phyloP scores from a whole-genome alignment of 2,113 vertebrate genomes.

The Perognathus longimembris region DNA sequence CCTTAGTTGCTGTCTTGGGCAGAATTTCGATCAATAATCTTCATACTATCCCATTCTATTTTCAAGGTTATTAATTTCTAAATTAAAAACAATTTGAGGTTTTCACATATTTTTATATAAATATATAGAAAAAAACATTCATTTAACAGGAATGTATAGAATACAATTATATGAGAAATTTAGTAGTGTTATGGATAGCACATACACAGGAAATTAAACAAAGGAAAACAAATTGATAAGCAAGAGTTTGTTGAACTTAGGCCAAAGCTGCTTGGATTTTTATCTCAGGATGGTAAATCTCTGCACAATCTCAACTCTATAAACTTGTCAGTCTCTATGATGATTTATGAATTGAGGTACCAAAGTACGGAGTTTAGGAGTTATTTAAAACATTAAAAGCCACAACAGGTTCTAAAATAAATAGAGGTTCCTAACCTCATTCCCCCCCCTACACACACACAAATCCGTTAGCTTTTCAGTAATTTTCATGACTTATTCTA shows the following conservation, averaged over 20 bases:
- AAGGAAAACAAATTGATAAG: neutral
- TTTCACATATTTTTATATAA: neutral
- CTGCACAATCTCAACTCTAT: constrained; percentile 19
- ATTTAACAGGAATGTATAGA: neutral
- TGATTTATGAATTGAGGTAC: constrained; percentile 12
- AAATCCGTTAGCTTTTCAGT: neutral
- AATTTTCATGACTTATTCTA: neutral
- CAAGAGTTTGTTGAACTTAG: neutral
- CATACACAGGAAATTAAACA: neutral
- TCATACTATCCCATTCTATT: neutral
- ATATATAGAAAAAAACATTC: neutral
- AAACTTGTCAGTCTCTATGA: neutral
- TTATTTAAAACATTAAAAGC: constrained; percentile 57
- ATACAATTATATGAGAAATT: neutral
- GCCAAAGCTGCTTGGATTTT: constrained; percentile 19
- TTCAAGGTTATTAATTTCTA: neutral
- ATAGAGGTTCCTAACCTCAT: constrained; percentile 45
- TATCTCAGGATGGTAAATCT: constrained; percentile 17
- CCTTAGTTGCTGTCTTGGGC: neutral
- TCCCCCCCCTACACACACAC: too few relatives aligned
- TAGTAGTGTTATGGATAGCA: neutral
- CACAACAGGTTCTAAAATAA: constrained; percentile 45
- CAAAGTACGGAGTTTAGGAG: neutral
- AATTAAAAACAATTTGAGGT: neutral
- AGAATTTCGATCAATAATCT: neutral